Conservation (phyloP, 2,113 vertebrate species). For the Coturnix japonica region DNA sequence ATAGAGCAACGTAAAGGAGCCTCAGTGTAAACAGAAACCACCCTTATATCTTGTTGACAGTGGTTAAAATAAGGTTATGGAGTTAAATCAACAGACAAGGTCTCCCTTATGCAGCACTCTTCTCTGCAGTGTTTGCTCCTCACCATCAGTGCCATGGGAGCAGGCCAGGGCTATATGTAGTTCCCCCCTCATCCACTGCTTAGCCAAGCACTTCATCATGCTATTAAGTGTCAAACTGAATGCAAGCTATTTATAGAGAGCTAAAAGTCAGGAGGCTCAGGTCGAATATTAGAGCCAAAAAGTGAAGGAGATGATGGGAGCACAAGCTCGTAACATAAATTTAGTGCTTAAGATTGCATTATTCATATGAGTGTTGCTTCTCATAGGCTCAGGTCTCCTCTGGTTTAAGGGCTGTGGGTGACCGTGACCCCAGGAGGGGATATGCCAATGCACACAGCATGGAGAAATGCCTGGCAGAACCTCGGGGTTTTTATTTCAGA, state of each 20-base stretch:
- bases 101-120: constrained; percentile 9
- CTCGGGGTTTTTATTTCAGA: not conserved
- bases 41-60: constrained; percentile 61
- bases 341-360: not conserved
- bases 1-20: constrained; percentile 19
- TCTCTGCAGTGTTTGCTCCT: not conserved
- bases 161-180: not conserved
- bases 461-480: not conserved
- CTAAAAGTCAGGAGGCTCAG: not conserved
- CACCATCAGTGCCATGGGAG: not conserved
- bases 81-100: constrained; percentile 34
- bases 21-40: constrained; percentile 48
- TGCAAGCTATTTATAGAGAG: not conserved
- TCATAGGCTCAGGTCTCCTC: not conserved
- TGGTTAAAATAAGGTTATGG: constrained; percentile 58
- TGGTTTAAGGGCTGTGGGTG: not conserved
- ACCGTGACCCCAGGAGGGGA: fast-evolving
- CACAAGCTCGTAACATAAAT: not conserved
- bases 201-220: not conserved
- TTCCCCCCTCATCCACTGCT: fast-evolving
- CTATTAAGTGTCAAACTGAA: not conserved
- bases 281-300: not conserved
- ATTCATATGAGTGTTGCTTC: not conserved
- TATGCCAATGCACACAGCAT: not conserved
- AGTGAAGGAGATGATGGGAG: not conserved